These are phyloP conservation scores for Mormyrops attenuatus DNA, from an alignment of 2,797 vertebrate species.

Conservation along the genomic window DNA sequence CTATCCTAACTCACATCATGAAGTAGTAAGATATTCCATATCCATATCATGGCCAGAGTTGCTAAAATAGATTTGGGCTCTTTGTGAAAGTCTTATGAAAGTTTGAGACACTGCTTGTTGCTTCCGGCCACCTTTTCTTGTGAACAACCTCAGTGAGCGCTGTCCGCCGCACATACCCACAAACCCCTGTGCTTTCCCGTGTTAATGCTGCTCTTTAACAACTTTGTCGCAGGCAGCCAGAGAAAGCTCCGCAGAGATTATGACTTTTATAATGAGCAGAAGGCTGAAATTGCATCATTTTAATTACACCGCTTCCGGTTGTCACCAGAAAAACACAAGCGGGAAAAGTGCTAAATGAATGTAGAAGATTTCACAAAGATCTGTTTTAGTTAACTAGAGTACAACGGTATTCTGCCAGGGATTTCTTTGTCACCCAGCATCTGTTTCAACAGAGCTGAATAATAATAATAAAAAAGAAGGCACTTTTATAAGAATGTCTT, in stretches of 20 bases:
- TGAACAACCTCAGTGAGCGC: background rate
- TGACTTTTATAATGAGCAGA: background rate
- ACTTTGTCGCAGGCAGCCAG: background rate
- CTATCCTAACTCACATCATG: background rate
- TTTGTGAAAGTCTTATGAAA: background rate
- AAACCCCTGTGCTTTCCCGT: background rate
- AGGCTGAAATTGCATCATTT: background rate
- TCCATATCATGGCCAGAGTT: background rate
- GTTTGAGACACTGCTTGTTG: background rate
- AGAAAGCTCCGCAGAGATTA: background rate
- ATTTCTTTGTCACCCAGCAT: background rate
- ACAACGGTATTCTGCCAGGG: too few species aligned
- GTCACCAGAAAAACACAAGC: background rate
- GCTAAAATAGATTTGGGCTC: background rate
- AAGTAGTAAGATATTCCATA: background rate
- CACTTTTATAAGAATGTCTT: conserved; percentile 9
- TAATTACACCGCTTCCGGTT: background rate
- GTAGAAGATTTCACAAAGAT: background rate
- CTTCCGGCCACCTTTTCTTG: background rate
- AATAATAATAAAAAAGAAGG: background rate
- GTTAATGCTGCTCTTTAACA: background rate
- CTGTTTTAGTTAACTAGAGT: background rate
- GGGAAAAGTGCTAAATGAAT: background rate
- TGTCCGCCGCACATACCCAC: background rate
- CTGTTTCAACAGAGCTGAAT: background rate